Conservation (phyloP, 1,140 invertebrate species). For the Halesus radiatus region DNA sequence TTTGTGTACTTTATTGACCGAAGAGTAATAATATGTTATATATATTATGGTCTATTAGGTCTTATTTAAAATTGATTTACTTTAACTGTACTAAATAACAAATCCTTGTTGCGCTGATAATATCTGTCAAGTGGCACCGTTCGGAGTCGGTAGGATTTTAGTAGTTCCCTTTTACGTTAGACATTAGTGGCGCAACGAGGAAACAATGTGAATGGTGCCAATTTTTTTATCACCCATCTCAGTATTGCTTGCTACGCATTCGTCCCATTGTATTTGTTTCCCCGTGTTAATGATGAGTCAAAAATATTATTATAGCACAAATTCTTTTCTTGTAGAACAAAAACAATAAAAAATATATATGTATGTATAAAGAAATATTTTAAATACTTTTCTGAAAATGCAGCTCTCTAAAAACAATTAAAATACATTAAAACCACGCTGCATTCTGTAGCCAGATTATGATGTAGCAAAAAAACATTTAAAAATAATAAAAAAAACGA, state of each 20-base stretch:
- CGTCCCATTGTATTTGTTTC: conserved; percentile 1
- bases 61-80: no score
- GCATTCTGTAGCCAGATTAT: conserved; percentile 53
- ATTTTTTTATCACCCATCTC: conserved; percentile 16
- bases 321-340: conserved; percentile 52
- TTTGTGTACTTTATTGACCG: no score
- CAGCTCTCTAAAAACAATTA: conserved; percentile 55
- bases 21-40: no score
- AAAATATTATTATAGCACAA: conserved; percentile 47
- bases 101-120: no score
- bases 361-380: conserved; percentile 50
- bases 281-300: conserved; percentile 32
- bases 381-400: conserved; percentile 48
- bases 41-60: no score
- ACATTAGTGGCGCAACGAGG: no score
- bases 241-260: conserved; percentile 13
- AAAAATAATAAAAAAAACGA: conserved; percentile 54
- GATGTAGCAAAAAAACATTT: conserved; percentile 54
- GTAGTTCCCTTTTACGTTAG: no score
- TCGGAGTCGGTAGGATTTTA: no score
- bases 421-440: conserved; percentile 51
- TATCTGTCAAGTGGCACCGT: no score
- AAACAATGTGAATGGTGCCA: conserved; percentile 1
- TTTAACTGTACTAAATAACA: no score
- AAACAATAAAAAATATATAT: conserved; percentile 47